A percentile compares a stretch with the other conserved stretches of the same genome.
phyloP scores from a whole-genome alignment of 2,113 vertebrate genomes.

The Pomatorhinus ruficollis region DNA sequence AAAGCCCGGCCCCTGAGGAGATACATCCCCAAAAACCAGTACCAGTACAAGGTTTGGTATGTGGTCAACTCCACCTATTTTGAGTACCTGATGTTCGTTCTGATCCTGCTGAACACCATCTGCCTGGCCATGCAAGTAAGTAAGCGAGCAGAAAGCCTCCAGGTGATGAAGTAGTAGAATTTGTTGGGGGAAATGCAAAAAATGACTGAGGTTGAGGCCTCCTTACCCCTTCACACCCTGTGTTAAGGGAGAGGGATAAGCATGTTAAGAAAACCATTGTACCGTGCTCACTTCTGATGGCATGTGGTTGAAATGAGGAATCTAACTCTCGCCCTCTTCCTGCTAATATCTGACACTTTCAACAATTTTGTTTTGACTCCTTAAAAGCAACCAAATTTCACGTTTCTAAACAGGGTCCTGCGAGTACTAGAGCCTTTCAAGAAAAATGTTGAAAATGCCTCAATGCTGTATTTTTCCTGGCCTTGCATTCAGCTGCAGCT shows the following conservation, averaged over 20 bases:
- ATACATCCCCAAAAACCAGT: conserved; percentile 98
- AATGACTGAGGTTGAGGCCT: neutral
- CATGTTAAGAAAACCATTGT: neutral
- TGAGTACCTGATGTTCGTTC: conserved; percentile 98
- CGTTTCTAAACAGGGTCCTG: neutral
- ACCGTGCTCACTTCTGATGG: neutral
- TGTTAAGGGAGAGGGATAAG: neutral
- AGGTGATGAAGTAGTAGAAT: neutral
- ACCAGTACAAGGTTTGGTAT: conserved; percentile 99
- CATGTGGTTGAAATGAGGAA: neutral
- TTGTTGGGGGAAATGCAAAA: neutral
- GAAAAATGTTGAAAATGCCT: neutral
- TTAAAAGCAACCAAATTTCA: neutral
- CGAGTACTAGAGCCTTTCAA: neutral
- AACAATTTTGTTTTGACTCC: neutral
- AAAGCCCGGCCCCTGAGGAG: conserved; percentile 93
- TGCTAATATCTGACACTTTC: neutral
- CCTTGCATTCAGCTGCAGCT: neutral
- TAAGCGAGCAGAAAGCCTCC: neutral
- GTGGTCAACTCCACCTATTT: conserved; percentile 99
- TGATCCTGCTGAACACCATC: conserved; percentile 99
- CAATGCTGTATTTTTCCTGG: neutral
- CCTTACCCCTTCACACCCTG: neutral
- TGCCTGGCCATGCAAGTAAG: conserved; percentile 99
- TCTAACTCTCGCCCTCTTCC: neutral